Conservation (phyloP, 2,797 vertebrate species). For the Nannoperca australis region DNA sequence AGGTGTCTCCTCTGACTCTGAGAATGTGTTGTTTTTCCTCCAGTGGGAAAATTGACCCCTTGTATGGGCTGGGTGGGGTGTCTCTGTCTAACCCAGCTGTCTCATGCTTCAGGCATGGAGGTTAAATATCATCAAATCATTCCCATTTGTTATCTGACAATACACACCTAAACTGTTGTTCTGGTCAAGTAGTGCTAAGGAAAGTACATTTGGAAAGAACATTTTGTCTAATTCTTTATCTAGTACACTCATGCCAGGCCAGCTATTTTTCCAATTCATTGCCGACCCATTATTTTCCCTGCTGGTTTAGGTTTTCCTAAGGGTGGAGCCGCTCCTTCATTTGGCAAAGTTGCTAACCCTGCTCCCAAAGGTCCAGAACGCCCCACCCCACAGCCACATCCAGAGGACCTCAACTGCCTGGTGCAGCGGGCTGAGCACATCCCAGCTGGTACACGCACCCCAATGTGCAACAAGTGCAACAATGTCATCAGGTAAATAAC, state of each 20-base stretch:
- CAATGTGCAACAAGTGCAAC: constrained; percentile 94
- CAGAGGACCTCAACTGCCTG: constrained; percentile 89
- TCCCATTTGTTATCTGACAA: constrained; percentile 21
- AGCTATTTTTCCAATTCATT: neutral
- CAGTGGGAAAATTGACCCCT: constrained; percentile 67
- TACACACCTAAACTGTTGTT: neutral
- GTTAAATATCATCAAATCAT: constrained; percentile 40
- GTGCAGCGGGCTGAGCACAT: constrained; percentile 97
- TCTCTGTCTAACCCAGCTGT: constrained; percentile 69
- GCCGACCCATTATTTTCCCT: constrained; percentile 15
- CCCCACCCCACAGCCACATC: constrained; percentile 79
- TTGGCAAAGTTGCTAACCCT: constrained; percentile 85
- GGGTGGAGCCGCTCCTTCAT: constrained; percentile 78
- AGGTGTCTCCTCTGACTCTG: constrained; percentile 81
- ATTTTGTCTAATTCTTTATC: constrained; percentile 4
- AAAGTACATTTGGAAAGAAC: neutral
- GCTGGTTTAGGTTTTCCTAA: constrained; percentile 75
- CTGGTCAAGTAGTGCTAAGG: neutral
- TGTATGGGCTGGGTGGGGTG: constrained; percentile 63
- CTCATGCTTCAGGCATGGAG: constrained; percentile 38
- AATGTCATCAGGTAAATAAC: constrained; percentile 91
- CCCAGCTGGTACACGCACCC: constrained; percentile 93
- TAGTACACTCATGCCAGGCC: no score
- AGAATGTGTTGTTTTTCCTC: constrained; percentile 71
- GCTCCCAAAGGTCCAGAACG: constrained; percentile 77